phyloP scores from a whole-genome alignment of 2,113 vertebrate genomes.

The Corydoras maculifer region DNA sequence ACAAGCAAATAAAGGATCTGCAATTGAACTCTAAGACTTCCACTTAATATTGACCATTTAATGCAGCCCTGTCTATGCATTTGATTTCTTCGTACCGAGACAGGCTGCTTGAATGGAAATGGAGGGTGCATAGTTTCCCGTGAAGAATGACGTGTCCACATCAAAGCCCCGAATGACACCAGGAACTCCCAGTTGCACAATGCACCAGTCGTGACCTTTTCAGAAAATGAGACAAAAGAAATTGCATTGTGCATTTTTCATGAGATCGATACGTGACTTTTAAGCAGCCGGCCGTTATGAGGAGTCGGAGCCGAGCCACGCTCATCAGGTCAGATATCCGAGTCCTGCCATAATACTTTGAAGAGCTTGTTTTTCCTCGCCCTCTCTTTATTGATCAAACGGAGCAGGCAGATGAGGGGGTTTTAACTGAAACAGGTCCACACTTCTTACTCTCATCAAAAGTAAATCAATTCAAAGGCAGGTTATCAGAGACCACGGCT shows the following conservation, averaged over 20 bases:
- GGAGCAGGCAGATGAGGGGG: constrained; percentile 15
- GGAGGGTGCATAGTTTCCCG: constrained; percentile 59
- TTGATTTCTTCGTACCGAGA: constrained; percentile 45
- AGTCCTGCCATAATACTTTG: constrained; percentile 21
- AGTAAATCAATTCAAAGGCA: constrained; percentile 10
- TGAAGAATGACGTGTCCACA: constrained; percentile 71
- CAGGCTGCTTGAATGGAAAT: constrained; percentile 63
- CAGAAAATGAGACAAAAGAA: constrained; percentile 3
- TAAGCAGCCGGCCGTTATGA: constrained; percentile 8
- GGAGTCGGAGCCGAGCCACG: constrained; percentile 22
- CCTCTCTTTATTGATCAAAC: constrained; percentile 22
- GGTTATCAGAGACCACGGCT: neutral
- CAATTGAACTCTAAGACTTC: neutral
- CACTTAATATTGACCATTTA: too few species aligned
- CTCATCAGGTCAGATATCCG: constrained; percentile 15
- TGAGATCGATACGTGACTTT: constrained; percentile 27
- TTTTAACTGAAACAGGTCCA: constrained; percentile 10
- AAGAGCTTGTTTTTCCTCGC: constrained; percentile 3
- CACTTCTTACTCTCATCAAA: constrained; percentile 20
- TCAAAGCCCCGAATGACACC: constrained; percentile 60
- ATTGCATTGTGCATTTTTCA: constrained; percentile 16
- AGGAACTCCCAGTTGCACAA: constrained; percentile 62
- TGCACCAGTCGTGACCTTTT: constrained; percentile 67
- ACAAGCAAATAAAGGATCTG: too few species aligned
- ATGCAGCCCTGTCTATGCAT: too few species aligned